A percentile compares a stretch with the other conserved stretches of the same genome.
phyloP scores from a whole-genome alignment of 2,797 vertebrate species.

The Mormyrops boulengeri region DNA sequence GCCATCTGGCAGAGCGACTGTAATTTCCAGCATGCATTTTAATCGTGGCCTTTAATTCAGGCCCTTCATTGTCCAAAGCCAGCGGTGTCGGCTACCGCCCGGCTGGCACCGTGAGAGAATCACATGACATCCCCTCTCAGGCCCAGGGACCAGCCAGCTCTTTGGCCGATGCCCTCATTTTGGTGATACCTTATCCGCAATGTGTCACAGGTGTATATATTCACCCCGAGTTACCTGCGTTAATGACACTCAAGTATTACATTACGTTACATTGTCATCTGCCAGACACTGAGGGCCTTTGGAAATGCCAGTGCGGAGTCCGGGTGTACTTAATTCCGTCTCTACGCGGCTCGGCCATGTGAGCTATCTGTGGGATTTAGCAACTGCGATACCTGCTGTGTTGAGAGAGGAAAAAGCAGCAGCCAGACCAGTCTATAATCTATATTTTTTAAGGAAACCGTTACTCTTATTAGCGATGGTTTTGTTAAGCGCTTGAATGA shows the following conservation, averaged over 20 bases:
- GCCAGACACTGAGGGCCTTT: background rate
- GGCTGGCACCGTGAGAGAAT: background rate
- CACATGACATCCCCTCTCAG: background rate
- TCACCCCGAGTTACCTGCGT: background rate
- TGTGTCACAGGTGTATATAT: background rate
- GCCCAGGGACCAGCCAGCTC: background rate
- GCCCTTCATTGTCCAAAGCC: background rate
- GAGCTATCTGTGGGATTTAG: background rate
- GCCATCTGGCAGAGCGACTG: background rate
- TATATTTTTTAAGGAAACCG: background rate
- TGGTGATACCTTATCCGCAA: background rate
- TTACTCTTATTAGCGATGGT: background rate
- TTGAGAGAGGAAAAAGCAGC: background rate
- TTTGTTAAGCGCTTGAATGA: background rate
- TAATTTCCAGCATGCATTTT: constrained; percentile 3
- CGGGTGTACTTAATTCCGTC: background rate
- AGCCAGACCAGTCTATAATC: background rate
- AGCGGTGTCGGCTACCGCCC: background rate
- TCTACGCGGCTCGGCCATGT: background rate
- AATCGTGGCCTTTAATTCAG: constrained; percentile 1
- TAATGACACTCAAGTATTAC: background rate
- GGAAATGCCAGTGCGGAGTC: background rate
- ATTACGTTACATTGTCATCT: background rate
- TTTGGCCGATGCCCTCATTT: background rate
- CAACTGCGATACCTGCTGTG: background rate